Percentiles rank a stretch among this genome's conserved stretches.
Conservation (phyloP, 1,140 invertebrate species). For the Drosophila repletoides region DNA sequence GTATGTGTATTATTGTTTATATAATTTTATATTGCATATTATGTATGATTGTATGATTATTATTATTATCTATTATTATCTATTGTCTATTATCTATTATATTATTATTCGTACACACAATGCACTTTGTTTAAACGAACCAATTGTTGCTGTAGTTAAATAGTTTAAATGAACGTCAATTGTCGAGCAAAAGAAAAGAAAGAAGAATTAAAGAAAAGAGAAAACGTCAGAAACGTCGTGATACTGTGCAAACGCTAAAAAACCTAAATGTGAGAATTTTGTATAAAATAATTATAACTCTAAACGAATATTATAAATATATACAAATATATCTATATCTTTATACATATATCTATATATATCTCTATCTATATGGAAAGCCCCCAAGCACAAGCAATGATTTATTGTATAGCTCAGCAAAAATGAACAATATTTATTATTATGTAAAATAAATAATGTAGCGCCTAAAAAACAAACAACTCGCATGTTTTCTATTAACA, state of each 20-base stretch:
- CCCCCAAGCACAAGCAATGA: conserved; percentile 30
- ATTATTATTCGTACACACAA: conserved; percentile 41
- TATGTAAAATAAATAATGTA: conserved; percentile 70
- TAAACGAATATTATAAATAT: conserved; percentile 50
- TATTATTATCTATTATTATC: conserved; percentile 65
- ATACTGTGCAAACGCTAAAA: conserved; percentile 67
- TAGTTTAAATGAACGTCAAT: conserved; percentile 66
- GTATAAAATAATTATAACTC: conserved; percentile 72
- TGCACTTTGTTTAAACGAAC: conserved; percentile 74
- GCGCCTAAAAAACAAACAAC: conserved; percentile 55
- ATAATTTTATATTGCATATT: conserved; percentile 70
- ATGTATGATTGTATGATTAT: conserved; percentile 73
- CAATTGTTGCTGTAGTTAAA: conserved; percentile 77
- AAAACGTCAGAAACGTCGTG: conserved; percentile 61
- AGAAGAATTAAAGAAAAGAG: conserved; percentile 7
- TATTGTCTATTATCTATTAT: conserved; percentile 69
- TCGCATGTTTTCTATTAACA: neutral
- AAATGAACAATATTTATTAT: conserved; percentile 79
- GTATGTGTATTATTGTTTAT: conserved; percentile 78
- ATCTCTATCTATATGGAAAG: neutral
- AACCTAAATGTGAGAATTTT: conserved; percentile 76
- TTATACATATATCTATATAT: neutral
- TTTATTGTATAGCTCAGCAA: conserved; percentile 53
- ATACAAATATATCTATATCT: conserved; percentile 26
- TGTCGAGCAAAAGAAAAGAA: conserved; percentile 25